Evolutionary conservation across 2,888 invertebrate species (phyloP).

Genomic region (Tiphia femorata): DNA sequence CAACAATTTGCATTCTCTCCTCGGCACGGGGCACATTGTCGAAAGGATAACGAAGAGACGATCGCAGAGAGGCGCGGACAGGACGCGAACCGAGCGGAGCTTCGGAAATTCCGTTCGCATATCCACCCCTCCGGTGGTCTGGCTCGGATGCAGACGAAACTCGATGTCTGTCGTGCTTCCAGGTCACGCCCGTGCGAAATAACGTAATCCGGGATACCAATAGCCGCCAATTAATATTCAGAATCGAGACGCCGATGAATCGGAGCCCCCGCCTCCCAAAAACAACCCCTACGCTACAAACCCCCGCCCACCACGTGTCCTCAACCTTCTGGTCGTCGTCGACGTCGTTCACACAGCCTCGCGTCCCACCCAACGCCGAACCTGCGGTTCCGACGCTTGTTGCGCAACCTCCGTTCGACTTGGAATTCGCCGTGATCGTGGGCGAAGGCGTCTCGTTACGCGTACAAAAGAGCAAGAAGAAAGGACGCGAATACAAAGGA

Average conservation of each 20-base stretch:
- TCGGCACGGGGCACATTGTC: background rate
- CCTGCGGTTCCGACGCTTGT: background rate
- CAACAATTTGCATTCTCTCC: background rate
- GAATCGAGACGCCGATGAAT: conserved; percentile 40
- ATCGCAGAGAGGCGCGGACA: too few species aligned
- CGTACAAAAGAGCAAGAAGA: too few species aligned
- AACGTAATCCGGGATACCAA: conserved; percentile 45
- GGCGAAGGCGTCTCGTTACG: background rate
- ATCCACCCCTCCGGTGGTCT: conserved; percentile 25
- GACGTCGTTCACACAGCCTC: background rate
- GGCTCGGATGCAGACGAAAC: conserved; percentile 29
- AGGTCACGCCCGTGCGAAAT: conserved; percentile 41
- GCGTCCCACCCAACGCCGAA: background rate
- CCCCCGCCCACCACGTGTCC: background rate
- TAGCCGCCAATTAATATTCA: conserved; percentile 47
- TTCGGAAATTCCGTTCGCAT: conserved; percentile 30
- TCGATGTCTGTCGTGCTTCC: conserved; percentile 28
- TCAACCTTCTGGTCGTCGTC: background rate
- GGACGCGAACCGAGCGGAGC: background rate
- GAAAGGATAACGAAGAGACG: background rate
- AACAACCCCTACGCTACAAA: background rate
- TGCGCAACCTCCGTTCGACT: background rate
- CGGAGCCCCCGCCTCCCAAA: conserved; percentile 30
- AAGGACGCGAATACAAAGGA: too few species aligned
- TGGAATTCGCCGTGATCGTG: background rate